Evolutionary conservation across 2,797 vertebrate genomes (phyloP).

Genomic region (Bothrops alternatus): DNA sequence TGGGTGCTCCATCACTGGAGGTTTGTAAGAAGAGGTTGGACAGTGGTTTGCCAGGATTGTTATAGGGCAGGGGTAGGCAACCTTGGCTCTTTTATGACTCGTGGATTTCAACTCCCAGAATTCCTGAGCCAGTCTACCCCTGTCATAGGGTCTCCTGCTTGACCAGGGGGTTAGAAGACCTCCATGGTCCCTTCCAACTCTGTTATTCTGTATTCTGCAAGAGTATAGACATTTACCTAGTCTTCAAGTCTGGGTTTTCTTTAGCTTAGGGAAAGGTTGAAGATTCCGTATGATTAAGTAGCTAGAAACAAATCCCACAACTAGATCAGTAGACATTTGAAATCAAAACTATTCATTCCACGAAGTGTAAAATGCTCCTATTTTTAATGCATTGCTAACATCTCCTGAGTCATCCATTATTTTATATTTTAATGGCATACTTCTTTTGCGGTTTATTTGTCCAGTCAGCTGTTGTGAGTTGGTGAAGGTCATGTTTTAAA

Average conservation of each 20-base stretch:
- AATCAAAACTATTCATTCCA: not conserved
- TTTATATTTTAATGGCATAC: conserved; percentile 1
- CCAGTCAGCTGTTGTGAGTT: conserved; percentile 16
- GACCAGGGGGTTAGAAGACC: not conserved
- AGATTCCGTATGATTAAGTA: conserved; percentile 31
- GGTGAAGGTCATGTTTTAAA: conserved; percentile 24
- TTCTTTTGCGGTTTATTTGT: conserved; percentile 17
- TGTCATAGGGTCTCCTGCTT: not conserved
- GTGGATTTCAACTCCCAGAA: too few species aligned
- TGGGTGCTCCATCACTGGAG: not conserved
- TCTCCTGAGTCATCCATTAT: not conserved
- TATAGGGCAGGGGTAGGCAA: not conserved
- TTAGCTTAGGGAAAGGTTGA: conserved; percentile 36
- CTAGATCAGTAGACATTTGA: conserved; percentile 2
- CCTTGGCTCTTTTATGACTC: too few species aligned
- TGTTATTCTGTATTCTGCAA: not conserved
- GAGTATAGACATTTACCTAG: not conserved
- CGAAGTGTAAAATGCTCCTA: not conserved
- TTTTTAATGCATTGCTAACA: not conserved
- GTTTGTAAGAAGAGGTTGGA: not conserved
- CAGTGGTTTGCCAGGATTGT: not conserved
- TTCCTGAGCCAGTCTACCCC: too few species aligned
- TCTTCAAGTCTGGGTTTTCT: conserved; percentile 38
- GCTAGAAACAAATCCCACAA: not conserved
- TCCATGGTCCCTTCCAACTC: not conserved